Evolutionary conservation across 2,888 invertebrate genomes (phyloP).

Genomic region (Pachymerium ferrugineum): DNA sequence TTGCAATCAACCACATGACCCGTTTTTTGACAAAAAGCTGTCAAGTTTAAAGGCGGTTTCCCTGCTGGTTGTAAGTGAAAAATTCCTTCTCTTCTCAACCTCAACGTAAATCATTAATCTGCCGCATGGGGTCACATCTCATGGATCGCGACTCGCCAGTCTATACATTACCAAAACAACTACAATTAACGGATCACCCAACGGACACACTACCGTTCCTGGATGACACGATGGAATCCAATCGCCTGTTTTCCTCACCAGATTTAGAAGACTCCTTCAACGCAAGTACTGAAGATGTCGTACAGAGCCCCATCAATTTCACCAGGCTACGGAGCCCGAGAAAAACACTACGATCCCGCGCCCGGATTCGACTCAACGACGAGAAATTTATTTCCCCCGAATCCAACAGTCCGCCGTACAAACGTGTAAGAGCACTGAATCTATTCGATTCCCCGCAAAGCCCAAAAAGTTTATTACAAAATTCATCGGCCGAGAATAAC

Average conservation of each 20-base stretch:
- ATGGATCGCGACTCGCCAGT: not conserved
- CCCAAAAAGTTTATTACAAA: conserved; percentile 73
- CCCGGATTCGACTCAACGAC: not conserved
- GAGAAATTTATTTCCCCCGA: not conserved
- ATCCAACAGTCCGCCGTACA: conserved; percentile 54
- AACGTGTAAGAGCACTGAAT: conserved; percentile 57
- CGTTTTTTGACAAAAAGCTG: too few species aligned
- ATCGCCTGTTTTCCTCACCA: not conserved
- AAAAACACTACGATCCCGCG: not conserved
- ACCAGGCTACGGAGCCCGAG: not conserved
- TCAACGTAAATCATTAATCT: not conserved
- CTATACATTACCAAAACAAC: not conserved
- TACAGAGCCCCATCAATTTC: conserved; percentile 12
- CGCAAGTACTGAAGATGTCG: conserved; percentile 17
- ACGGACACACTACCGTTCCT: not conserved
- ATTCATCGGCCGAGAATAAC: conserved; percentile 52
- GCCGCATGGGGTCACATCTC: not conserved
- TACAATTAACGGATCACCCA: not conserved
- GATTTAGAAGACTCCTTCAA: conserved; percentile 15
- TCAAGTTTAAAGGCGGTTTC: not conserved
- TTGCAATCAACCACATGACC: not conserved
- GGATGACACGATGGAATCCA: not conserved
- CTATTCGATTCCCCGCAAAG: conserved; percentile 80
- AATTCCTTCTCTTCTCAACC: not conserved
- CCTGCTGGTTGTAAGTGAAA: too few species aligned